phyloP scores from a whole-genome alignment of 2,888 invertebrate genomes.

The Argyresthia goedartella region DNA sequence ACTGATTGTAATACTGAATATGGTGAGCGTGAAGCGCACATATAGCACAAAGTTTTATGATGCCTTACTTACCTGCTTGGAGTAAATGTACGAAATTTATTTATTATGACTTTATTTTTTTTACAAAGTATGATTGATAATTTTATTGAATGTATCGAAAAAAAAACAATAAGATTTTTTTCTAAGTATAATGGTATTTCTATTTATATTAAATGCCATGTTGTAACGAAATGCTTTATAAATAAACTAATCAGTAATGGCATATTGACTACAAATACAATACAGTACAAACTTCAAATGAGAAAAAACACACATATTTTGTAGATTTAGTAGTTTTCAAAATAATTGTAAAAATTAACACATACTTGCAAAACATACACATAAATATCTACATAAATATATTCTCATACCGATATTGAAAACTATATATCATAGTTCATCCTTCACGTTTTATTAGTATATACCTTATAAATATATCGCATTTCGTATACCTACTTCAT shows the following conservation, averaged over 20 bases:
- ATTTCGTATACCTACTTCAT: too few species aligned
- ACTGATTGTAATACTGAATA: conserved; percentile 31
- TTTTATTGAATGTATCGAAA: background rate
- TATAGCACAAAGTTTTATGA: conserved; percentile 9
- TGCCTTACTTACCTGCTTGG: conserved; percentile 1
- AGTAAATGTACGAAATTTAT: background rate
- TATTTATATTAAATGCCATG: background rate
- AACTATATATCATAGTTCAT: background rate
- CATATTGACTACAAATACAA: background rate
- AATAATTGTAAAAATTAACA: background rate
- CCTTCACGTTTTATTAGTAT: too few species aligned
- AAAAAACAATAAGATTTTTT: background rate
- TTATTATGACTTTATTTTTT: background rate
- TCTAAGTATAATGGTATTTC: background rate
- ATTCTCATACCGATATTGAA: background rate
- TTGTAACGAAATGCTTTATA: background rate
- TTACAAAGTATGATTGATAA: background rate
- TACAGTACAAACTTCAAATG: background rate
- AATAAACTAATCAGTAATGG: background rate
- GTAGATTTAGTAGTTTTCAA: background rate
- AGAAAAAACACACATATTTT: background rate
- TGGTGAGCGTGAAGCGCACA: conserved; percentile 7
- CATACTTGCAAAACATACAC: background rate
- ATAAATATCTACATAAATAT: background rate
- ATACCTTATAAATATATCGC: too few species aligned